Conservation (phyloP, 2,888 invertebrate genomes). For the Cryptosula pallasiana region DNA sequence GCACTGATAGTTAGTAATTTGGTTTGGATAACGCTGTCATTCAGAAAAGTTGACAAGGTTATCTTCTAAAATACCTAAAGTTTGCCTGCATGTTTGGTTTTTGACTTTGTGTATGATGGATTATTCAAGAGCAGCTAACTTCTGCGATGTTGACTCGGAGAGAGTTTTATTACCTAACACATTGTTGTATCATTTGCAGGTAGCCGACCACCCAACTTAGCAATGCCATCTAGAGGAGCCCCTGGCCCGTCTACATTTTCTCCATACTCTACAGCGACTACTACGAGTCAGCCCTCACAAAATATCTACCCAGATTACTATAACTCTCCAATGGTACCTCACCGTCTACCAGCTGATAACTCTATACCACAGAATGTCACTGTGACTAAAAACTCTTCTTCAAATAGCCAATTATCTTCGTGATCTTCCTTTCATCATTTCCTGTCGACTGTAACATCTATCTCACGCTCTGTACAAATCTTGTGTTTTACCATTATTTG, state of each 20-base stretch:
- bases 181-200: too few species aligned
- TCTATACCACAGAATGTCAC: constrained; percentile 1
- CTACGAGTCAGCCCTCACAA: constrained; percentile 11
- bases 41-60: too few species aligned
- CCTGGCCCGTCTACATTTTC: not conserved
- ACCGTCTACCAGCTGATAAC: not conserved
- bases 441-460: not conserved
- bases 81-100: too few species aligned
- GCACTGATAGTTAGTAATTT: too few species aligned
- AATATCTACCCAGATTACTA: constrained; percentile 9
- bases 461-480: too few species aligned
- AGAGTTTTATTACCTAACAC: too few species aligned
- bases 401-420: not conserved
- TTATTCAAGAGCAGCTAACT: too few species aligned
- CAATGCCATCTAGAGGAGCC: constrained; percentile 1
- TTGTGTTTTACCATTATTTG: too few species aligned
- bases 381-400: not conserved
- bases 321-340: not conserved
- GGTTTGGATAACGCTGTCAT: too few species aligned
- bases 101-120: too few species aligned
- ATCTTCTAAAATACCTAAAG: too few species aligned
- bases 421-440: not conserved
- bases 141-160: too few species aligned
- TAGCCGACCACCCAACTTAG: not conserved
- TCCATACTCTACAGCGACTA: not conserved